Conservation (phyloP, 35 echinoderm and acorn worm genomes). For the Acanthaster planci region DNA sequence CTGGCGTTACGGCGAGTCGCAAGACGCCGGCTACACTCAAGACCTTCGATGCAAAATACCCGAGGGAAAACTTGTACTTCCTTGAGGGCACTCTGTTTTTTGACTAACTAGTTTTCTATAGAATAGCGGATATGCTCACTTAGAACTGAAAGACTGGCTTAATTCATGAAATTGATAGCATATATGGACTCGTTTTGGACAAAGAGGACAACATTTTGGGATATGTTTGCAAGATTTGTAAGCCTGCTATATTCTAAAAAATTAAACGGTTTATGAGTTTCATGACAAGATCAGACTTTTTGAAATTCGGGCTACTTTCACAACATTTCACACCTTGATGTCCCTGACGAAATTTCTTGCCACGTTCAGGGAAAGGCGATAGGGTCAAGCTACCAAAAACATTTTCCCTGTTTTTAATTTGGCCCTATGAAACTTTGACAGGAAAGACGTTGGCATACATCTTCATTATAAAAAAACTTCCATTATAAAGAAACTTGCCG, state of each 20-base stretch:
- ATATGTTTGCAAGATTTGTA: neutral
- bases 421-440: no score
- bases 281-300: no score
- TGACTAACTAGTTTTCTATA: neutral
- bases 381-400: no score
- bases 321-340: no score
- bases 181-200: neutral
- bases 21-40: conserved; percentile 74
- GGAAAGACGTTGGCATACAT: no score
- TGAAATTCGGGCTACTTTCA: no score
- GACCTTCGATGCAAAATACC: conserved; percentile 82
- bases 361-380: no score
- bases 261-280: no score
- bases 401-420: no score
- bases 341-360: no score
- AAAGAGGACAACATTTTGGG: neutral
- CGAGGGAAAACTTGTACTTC: neutral
- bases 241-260: neutral
- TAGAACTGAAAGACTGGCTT: neutral
- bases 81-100: neutral
- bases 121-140: neutral
- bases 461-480: no score
- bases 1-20: conserved; percentile 42
- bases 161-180: neutral
- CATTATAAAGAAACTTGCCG: no score